phyloP scores from a whole-genome alignment of 2,113 vertebrate genomes.

The Psophia crepitans region DNA sequence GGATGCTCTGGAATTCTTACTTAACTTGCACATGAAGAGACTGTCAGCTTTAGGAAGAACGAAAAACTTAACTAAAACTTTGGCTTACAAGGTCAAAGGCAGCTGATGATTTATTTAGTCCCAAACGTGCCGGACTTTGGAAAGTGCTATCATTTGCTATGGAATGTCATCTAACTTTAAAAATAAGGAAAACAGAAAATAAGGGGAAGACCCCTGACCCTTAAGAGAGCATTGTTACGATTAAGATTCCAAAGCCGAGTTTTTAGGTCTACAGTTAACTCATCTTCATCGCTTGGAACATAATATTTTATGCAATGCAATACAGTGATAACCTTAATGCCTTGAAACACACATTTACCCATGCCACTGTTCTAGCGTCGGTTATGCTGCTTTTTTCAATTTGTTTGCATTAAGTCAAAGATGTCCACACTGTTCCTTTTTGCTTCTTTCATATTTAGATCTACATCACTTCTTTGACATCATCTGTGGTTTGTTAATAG shows the following conservation, averaged over 20 bases:
- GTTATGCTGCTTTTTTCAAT: background rate
- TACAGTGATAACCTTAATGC: background rate
- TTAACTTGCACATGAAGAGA: background rate
- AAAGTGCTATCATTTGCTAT: background rate
- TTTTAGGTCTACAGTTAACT: background rate
- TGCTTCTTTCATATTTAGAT: background rate
- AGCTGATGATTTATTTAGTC: background rate
- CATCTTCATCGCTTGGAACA: background rate
- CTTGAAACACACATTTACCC: background rate
- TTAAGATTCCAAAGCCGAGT: background rate
- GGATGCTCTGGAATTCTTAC: background rate
- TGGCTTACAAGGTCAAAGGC: background rate
- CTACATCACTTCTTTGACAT: background rate
- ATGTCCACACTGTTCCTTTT: background rate
- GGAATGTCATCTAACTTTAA: background rate
- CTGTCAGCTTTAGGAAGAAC: background rate
- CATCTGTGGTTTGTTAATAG: background rate
- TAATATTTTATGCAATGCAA: background rate
- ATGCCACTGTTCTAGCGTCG: background rate
- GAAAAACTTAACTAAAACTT: background rate
- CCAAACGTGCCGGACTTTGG: background rate
- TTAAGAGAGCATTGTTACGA: background rate
- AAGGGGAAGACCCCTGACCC: background rate
- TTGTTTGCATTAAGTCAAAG: background rate
- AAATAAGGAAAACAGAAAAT: background rate